A percentile compares a stretch with the other conserved stretches of the same genome.
phyloP scores from a whole-genome alignment of 2,797 vertebrate species.

The Eulemur mongoz region DNA sequence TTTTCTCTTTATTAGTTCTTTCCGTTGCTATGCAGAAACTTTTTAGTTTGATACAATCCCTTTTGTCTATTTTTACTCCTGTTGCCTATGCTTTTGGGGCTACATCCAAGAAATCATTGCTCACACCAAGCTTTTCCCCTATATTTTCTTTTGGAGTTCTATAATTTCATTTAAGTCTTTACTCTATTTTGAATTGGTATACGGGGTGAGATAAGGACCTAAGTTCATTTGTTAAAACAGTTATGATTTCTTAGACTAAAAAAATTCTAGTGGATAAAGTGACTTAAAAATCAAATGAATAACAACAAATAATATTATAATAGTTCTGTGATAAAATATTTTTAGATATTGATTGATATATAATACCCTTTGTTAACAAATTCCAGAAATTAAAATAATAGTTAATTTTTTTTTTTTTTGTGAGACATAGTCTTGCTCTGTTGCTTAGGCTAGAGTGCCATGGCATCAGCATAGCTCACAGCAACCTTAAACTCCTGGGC shows the following conservation, averaged over 20 bases:
- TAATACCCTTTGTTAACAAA: not conserved
- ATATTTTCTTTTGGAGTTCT: not conserved
- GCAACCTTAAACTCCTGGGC: too few species aligned
- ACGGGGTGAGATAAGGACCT: not conserved
- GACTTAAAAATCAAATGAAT: conserved; percentile 3
- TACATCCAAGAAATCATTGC: not conserved
- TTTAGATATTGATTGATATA: not conserved
- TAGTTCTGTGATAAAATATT: not conserved
- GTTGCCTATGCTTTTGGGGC: not conserved
- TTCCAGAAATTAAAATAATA: conserved; percentile 24
- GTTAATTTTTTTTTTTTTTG: not conserved
- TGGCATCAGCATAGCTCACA: too few species aligned
- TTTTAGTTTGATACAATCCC: not conserved
- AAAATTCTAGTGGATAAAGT: not conserved
- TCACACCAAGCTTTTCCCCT: not conserved
- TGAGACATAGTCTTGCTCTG: too few species aligned
- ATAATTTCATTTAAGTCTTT: not conserved
- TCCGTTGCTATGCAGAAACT: not conserved
- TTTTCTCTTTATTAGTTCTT: not conserved
- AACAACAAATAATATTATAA: not conserved
- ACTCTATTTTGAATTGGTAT: not conserved
- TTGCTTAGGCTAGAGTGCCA: too few species aligned
- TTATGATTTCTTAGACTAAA: not conserved
- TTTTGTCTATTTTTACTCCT: not conserved
- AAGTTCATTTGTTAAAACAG: not conserved